Evolutionary conservation across 2,113 vertebrate species (phyloP).

Genomic region (Dicaeum eximium): DNA sequence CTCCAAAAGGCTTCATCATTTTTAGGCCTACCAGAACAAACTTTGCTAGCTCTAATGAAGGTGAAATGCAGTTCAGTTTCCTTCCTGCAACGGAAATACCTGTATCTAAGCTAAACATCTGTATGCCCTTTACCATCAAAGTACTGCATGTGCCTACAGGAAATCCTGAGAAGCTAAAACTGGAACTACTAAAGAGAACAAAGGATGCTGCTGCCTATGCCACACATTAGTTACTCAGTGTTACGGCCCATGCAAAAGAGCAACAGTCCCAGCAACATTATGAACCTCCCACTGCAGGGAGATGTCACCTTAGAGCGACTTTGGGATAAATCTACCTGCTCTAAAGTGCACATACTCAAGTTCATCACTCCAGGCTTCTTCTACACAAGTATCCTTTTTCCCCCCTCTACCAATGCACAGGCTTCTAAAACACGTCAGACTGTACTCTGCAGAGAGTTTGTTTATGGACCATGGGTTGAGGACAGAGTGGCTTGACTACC

Average conservation of each 20-base stretch:
- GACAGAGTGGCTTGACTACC: not conserved
- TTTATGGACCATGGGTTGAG: not conserved
- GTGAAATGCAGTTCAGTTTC: not conserved
- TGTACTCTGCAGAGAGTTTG: not conserved
- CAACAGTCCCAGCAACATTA: not conserved
- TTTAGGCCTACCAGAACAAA: not conserved
- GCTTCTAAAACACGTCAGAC: not conserved
- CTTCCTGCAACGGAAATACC: not conserved
- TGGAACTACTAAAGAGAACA: not conserved
- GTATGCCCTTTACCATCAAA: not conserved
- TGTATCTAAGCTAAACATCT: not conserved
- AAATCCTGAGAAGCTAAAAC: not conserved
- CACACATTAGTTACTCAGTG: not conserved
- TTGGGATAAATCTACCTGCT: not conserved
- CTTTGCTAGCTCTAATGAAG: not conserved
- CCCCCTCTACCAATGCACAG: not conserved
- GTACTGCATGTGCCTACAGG: rapidly evolving
- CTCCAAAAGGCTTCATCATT: not conserved
- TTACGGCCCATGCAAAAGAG: not conserved
- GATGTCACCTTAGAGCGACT: not conserved
- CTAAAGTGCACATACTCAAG: not conserved
- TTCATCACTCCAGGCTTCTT: not conserved
- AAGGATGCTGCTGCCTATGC: not conserved
- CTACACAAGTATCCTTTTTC: not conserved
- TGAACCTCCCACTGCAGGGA: not conserved